Evolutionary conservation across 2,113 vertebrate species (phyloP).

Genomic region (Cygnus atratus): DNA sequence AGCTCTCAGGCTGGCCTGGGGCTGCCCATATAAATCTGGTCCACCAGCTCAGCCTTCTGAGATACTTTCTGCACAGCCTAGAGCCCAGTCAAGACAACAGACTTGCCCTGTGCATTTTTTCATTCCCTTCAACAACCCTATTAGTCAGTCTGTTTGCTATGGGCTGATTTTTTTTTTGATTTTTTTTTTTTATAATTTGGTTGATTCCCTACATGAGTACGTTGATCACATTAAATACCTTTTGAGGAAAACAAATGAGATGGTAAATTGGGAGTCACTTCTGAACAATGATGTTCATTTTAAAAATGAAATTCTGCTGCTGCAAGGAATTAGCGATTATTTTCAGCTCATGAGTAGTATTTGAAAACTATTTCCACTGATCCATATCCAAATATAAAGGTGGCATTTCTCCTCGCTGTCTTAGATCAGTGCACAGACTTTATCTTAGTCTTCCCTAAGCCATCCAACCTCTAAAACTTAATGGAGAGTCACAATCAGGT

Average conservation of each 20-base stretch:
- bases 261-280: conserved; percentile 6
- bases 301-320: background rate
- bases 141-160: background rate
- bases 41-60: background rate
- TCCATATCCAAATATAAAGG: background rate
- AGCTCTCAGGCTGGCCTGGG: background rate
- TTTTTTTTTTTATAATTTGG: background rate
- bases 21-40: background rate
- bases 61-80: background rate
- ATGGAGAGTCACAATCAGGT: background rate
- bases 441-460: background rate
- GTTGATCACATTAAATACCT: background rate
- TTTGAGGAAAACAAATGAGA: background rate
- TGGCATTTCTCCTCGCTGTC: background rate
- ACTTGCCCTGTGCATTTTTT: background rate
- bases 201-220: background rate
- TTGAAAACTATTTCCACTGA: background rate
- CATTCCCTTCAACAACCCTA: background rate
- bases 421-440: background rate
- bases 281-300: background rate
- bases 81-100: background rate
- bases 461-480: background rate
- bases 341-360: background rate
- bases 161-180: background rate
- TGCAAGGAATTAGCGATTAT: background rate